A percentile compares a stretch with the other conserved stretches of the same genome.
Evolutionary conservation across 2,888 invertebrate genomes (phyloP).

Genomic region (Microctonus aethiopoides): DNA sequence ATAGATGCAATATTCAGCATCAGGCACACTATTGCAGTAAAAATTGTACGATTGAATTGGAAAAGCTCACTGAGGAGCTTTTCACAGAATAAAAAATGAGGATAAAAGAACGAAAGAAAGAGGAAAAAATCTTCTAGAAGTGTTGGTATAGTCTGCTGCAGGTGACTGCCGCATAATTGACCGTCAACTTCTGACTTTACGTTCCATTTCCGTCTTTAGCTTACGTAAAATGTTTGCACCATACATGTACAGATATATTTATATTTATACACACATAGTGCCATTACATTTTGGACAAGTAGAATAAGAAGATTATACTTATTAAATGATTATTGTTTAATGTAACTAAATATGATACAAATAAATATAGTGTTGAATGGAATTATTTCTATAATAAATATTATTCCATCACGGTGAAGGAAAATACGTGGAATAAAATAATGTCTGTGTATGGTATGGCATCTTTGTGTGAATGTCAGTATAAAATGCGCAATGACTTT

Average conservation of each 20-base stretch:
- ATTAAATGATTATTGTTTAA: not conserved
- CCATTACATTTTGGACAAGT: not conserved
- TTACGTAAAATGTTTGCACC: slow-evolving; percentile 30
- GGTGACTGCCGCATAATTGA: slow-evolving; percentile 44
- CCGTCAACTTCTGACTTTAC: slow-evolving; percentile 30
- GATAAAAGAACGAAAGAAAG: not conserved
- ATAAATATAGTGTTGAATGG: not conserved
- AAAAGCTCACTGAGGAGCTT: not conserved
- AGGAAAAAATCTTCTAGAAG: not conserved
- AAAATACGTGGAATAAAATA: not conserved
- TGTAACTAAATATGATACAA: not conserved
- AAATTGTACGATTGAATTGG: not conserved
- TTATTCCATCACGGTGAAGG: not conserved
- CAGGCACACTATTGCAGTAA: not conserved
- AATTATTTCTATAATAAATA: not conserved
- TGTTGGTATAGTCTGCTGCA: slow-evolving; percentile 24
- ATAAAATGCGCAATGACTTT: not conserved
- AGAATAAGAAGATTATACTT: not conserved
- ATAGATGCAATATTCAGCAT: slow-evolving; percentile 1
- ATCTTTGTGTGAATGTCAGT: not conserved
- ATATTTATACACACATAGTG: not conserved
- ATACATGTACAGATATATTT: not conserved
- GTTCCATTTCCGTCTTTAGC: slow-evolving; percentile 36
- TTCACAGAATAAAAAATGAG: not conserved
- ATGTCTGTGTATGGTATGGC: not conserved